A percentile compares a stretch with the other conserved stretches of the same genome.
Conservation (phyloP, 2,113 vertebrate species). For the Bagarius yarrelli region DNA sequence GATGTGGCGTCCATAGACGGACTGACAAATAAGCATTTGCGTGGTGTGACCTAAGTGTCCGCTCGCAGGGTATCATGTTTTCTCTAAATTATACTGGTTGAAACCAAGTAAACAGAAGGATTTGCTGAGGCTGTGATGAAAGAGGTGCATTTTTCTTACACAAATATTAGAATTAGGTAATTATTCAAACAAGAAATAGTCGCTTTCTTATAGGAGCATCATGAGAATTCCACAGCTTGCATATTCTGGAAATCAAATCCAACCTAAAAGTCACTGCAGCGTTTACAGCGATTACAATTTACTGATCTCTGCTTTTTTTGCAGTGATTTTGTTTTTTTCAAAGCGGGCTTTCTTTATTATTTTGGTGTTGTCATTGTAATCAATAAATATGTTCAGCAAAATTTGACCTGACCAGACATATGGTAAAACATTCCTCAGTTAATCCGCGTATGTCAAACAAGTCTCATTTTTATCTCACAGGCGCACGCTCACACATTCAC, state of each 20-base stretch:
- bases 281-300: neutral
- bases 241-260: neutral
- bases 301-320: neutral
- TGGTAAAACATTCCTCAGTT: conserved; percentile 8
- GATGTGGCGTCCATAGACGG: conserved; percentile 30
- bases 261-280: too few species aligned
- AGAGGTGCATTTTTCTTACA: neutral
- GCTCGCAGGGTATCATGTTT: neutral
- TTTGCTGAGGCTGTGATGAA: neutral
- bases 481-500: neutral
- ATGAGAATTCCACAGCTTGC: neutral
- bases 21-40: conserved; percentile 43
- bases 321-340: neutral
- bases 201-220: neutral
- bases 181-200: conserved; percentile 11
- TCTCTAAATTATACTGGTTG: neutral
- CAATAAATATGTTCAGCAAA: neutral
- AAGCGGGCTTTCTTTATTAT: neutral
- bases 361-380: neutral
- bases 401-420: neutral
- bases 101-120: conserved; percentile 12
- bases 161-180: conserved; percentile 1
- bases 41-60: neutral
- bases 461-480: neutral
- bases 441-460: conserved; percentile 27